A percentile compares a stretch with the other conserved stretches of the same genome.
phyloP scores from a whole-genome alignment of 1,140 invertebrate species.

The Telenomus remus region DNA sequence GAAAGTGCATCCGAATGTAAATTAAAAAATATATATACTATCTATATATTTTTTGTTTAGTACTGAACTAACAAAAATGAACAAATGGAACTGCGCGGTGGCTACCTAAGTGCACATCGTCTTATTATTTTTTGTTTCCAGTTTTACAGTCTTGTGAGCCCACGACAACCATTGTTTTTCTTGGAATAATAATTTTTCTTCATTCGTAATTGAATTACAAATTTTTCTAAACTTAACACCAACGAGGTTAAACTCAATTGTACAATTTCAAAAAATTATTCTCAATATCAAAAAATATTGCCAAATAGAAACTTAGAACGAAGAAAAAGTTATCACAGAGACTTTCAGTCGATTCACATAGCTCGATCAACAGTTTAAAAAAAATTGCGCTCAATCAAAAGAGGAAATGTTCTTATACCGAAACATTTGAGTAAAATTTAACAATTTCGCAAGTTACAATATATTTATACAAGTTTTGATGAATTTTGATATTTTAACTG shows the following conservation, averaged over 20 bases:
- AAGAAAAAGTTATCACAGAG: constrained; percentile 45
- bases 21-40: constrained; percentile 33
- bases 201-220: constrained; percentile 24
- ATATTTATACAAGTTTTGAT: too few species aligned
- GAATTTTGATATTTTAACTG: too few species aligned
- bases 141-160: constrained; percentile 14
- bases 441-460: neutral
- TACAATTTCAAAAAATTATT: neutral
- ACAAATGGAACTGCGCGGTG: constrained; percentile 45
- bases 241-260: neutral
- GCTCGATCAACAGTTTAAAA: neutral
- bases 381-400: neutral
- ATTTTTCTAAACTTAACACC: constrained; percentile 43
- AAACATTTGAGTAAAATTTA: neutral
- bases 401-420: too few species aligned
- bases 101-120: constrained; percentile 35
- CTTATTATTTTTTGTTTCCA: constrained; percentile 27
- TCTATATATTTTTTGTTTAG: constrained; percentile 16
- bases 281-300: neutral
- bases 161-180: too few species aligned
- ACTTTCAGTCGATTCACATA: constrained; percentile 30
- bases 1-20: constrained; percentile 15
- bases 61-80: constrained; percentile 22
- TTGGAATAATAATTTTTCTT: constrained; percentile 3
- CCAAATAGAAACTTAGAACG: neutral